Evolutionary conservation across 2,113 vertebrate species (phyloP).

Genomic region (Eretmochelys imbricata): DNA sequence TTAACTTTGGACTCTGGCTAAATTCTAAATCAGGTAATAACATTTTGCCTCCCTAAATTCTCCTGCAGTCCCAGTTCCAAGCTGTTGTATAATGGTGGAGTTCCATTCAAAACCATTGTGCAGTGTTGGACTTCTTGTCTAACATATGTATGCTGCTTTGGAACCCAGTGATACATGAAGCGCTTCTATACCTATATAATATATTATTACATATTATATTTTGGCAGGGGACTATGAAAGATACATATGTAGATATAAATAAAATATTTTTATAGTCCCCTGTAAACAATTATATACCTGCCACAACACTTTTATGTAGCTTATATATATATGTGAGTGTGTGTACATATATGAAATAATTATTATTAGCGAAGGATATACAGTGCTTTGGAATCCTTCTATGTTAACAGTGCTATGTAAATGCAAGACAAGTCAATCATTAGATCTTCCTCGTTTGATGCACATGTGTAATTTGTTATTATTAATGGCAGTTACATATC

Average conservation of each 20-base stretch:
- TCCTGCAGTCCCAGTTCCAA: not conserved
- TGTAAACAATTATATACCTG: not conserved
- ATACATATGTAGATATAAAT: not conserved
- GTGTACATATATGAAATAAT: not conserved
- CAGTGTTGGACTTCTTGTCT: not conserved
- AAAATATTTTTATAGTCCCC: not conserved
- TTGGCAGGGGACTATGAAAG: not conserved
- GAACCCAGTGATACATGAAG: not conserved
- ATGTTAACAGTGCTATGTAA: not conserved
- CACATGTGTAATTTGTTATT: not conserved
- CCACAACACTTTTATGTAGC: too few relatives aligned
- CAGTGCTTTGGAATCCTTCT: not conserved
- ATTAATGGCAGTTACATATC: not conserved
- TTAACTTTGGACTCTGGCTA: not conserved
- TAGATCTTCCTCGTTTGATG: not conserved
- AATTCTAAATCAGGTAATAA: not conserved
- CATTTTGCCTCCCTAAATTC: not conserved
- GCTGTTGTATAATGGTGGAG: not conserved
- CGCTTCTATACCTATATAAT: not conserved
- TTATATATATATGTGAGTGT: too few relatives aligned
- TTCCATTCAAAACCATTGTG: not conserved
- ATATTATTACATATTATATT: not conserved
- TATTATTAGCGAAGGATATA: not conserved
- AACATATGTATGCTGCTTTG: rapidly evolving
- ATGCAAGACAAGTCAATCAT: not conserved